A percentile compares a stretch with the other conserved stretches of the same genome.
These are phyloP conservation scores for Volucella inflata DNA, from an alignment of 2,888 invertebrate species.

Conservation along the genomic window DNA sequence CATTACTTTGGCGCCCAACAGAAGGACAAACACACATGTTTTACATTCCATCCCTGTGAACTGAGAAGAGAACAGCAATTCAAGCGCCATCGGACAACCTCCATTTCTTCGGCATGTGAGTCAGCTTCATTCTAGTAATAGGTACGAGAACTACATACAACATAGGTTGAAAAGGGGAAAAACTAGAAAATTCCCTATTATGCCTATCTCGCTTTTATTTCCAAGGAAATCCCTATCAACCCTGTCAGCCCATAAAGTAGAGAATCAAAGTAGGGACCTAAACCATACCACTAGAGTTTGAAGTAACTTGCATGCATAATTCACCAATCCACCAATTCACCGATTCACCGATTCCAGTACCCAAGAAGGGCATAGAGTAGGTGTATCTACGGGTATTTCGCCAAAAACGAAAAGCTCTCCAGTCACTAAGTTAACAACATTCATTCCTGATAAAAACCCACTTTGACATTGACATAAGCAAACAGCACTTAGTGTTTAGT, in stretches of 20 bases:
- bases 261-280: neutral
- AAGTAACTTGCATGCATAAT: too few relatives aligned
- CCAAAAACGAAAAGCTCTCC: slow-evolving; percentile 24
- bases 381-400: slow-evolving; percentile 20
- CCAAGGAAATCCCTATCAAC: neutral
- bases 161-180: slow-evolving; percentile 3
- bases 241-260: too few relatives aligned
- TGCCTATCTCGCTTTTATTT: slow-evolving; percentile 16
- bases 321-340: too few relatives aligned
- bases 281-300: neutral
- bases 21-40: neutral
- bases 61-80: neutral
- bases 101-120: neutral
- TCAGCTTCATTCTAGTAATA: slow-evolving; percentile 7
- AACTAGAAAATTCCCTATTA: slow-evolving; percentile 6
- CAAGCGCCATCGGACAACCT: neutral
- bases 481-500: slow-evolving; percentile 1
- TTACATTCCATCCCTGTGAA: neutral
- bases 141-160: neutral
- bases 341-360: neutral
- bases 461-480: slow-evolving; percentile 50
- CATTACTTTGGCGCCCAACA: slow-evolving; percentile 23
- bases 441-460: slow-evolving; percentile 48
- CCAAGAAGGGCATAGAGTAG: slow-evolving; percentile 24
- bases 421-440: neutral